Conservation (phyloP, 1,140 invertebrate genomes). For the Eueides isabella region DNA sequence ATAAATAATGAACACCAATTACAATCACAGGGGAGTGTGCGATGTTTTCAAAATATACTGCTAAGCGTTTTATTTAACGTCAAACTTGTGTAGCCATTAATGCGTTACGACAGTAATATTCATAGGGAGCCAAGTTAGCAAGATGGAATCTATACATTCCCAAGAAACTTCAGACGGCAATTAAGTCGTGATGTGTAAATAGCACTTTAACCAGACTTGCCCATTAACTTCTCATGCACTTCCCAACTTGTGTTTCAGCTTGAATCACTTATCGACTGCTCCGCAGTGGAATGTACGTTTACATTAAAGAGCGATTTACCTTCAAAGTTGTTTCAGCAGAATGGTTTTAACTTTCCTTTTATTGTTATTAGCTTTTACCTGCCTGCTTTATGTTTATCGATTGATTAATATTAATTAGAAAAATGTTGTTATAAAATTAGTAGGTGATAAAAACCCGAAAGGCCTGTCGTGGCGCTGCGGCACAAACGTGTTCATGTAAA, state of each 20-base stretch:
- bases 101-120: background rate
- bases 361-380: background rate
- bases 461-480: too few relatives aligned
- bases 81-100: background rate
- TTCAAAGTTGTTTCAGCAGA: conserved; percentile 7
- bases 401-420: background rate
- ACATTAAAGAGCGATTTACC: conserved; percentile 15
- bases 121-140: conserved; percentile 4
- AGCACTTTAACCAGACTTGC: conserved; percentile 48
- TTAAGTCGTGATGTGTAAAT: conserved; percentile 39
- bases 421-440: too few relatives aligned
- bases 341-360: conserved; percentile 1
- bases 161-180: conserved; percentile 27
- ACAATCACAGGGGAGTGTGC: background rate
- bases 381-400: background rate
- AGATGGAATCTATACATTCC: conserved; percentile 19
- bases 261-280: conserved; percentile 34
- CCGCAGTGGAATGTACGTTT: conserved; percentile 11
- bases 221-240: conserved; percentile 48
- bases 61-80: background rate
- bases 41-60: background rate
- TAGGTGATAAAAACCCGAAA: too few relatives aligned
- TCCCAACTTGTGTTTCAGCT: conserved; percentile 39
- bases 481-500: too few relatives aligned
- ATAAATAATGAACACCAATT: too few relatives aligned